Percentiles rank a stretch among this genome's conserved stretches.
Evolutionary conservation across 2,888 invertebrate genomes (phyloP).

Genomic region (Nomada fucata): DNA sequence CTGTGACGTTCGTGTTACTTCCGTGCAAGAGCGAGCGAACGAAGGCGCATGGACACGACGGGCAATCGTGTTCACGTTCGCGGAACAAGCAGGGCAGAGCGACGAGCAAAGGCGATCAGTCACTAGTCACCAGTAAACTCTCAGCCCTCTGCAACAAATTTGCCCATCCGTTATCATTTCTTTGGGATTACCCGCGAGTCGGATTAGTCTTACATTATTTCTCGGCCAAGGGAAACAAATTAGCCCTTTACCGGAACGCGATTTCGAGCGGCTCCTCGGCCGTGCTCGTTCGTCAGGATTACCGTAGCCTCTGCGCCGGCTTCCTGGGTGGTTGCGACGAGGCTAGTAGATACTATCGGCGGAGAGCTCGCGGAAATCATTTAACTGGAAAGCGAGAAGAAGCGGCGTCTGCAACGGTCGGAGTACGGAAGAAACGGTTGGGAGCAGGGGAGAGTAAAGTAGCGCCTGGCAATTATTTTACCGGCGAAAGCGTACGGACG

Average conservation of each 20-base stretch:
- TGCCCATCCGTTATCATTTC: slow-evolving; percentile 51
- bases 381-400: slow-evolving; percentile 48
- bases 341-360: background rate
- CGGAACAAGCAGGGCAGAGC: background rate
- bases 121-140: background rate
- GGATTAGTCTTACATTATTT: slow-evolving; percentile 56
- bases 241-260: slow-evolving; percentile 40
- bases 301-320: slow-evolving; percentile 42
- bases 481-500: slow-evolving; percentile 33
- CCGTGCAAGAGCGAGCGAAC: no score
- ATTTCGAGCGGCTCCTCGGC: slow-evolving; percentile 13
- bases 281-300: slow-evolving; percentile 68
- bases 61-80: background rate
- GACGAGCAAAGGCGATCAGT: slow-evolving; percentile 43
- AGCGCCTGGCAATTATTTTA: slow-evolving; percentile 65
- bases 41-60: no score
- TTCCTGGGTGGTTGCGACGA: background rate
- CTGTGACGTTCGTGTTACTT: no score
- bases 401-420: slow-evolving; percentile 2
- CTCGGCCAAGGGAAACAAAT: slow-evolving; percentile 55
- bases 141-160: slow-evolving; percentile 29
- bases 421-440: background rate
- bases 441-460: slow-evolving; percentile 17
- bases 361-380: slow-evolving; percentile 62
- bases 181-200: slow-evolving; percentile 39